phyloP scores from a whole-genome alignment of 2,113 vertebrate species.

The Dicrurus megarhynchus region DNA sequence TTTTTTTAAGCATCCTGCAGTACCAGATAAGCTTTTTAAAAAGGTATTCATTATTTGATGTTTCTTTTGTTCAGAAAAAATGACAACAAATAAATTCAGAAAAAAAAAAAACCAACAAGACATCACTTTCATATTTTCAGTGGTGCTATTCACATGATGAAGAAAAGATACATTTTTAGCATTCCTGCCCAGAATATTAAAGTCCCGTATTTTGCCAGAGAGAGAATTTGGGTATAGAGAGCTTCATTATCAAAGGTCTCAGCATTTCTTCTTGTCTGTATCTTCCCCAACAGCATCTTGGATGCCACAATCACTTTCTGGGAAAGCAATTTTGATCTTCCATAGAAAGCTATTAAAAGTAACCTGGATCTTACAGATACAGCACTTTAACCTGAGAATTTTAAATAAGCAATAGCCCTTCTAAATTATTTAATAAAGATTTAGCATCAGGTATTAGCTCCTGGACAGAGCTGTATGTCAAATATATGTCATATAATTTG shows the following conservation, averaged over 20 bases:
- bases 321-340: constrained; percentile 32
- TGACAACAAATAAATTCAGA: constrained; percentile 5
- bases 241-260: constrained; percentile 31
- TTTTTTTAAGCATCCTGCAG: constrained; percentile 48
- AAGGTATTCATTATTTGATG: constrained; percentile 37
- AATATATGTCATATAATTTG: neutral
- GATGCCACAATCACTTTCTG: neutral
- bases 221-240: neutral
- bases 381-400: constrained; percentile 20
- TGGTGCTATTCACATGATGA: neutral
- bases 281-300: constrained; percentile 9
- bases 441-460: constrained; percentile 14
- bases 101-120: neutral
- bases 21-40: constrained; percentile 48
- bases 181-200: constrained; percentile 18
- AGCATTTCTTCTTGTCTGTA: constrained; percentile 3
- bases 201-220: neutral
- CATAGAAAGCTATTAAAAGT: constrained; percentile 37
- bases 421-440: constrained; percentile 49
- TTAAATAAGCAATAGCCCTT: constrained; percentile 11
- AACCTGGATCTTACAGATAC: neutral
- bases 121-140: constrained; percentile 22
- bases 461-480: constrained; percentile 16
- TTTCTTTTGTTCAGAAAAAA: constrained; percentile 44
- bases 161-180: constrained; percentile 10